Base-by-base conservation (phyloP, 2,113 vertebrate genomes). In the Epinephelus fuscoguttatus region DNA sequence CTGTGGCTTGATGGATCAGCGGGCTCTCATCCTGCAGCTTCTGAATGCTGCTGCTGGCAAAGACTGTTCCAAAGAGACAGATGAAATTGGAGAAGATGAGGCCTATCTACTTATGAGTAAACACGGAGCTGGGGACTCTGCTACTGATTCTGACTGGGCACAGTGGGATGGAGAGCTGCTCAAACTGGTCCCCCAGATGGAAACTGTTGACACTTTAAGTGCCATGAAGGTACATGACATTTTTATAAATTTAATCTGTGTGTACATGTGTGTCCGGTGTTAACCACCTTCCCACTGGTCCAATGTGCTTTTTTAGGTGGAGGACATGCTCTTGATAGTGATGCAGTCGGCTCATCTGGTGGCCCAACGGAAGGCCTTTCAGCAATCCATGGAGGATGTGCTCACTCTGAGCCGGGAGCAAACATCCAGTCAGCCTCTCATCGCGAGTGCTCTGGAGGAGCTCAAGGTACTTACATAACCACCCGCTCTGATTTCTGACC, bases 401-500 rank as follows among this genome's bases (percentile, higher is more conserved):
- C 78, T 98, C 57, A 95, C 96, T 21, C 94, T 99, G 2, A 95
- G 91, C 75, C 96, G 98, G 23, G 98, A 99, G 60, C 98, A 99
- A 93, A 99, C 98, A 4, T 99, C 98, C 18, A 99, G 98, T 75
- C 98, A 99, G 86, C 98, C 97, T 1, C 91, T 99, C 75, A 97
- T 99, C 0, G 98, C 98, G 21, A 94, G 92, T 47, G 98, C 97
- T 74, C 90, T 99, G n/a, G 96, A 99, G 64, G 96, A 99, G 90
- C 96, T 99, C 3, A 99, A 99, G 97, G 98, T 99, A 93, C 62
- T 70, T 75, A 2, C 52, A 49, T 84, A 84, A 76, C n/a, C 60
- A 66, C 69, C 30, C 1, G 18, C 56, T 53, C 5, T 72, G 42
- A 37, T 59, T 59, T 70, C 0, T 30, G 40, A 73, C 45, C 40